Evolutionary conservation across 2,113 vertebrate species (phyloP).

Genomic region (Thalassoma bifasciatum): DNA sequence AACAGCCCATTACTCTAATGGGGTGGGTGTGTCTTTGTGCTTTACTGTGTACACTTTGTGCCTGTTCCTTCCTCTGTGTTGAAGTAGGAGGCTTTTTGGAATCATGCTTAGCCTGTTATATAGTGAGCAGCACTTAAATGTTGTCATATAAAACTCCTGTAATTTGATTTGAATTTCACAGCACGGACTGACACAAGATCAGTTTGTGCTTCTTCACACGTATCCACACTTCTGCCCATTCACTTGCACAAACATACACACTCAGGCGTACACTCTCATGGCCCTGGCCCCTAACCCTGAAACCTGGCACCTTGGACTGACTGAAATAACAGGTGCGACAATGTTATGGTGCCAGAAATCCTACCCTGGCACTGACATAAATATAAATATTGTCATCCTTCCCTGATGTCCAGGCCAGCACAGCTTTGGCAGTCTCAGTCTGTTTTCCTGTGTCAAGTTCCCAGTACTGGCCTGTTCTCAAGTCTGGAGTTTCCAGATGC

Average conservation of each 20-base stretch:
- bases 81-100: background rate
- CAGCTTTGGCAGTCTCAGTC: constrained; percentile 30
- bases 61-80: background rate
- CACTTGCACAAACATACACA: constrained; percentile 28
- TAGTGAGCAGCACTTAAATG: background rate
- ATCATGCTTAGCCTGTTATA: too few relatives aligned
- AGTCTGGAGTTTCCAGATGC: constrained; percentile 60
- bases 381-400: constrained; percentile 79
- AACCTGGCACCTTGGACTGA: constrained; percentile 74
- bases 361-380: constrained; percentile 78
- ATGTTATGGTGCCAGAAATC: constrained; percentile 84
- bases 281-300: constrained; percentile 62
- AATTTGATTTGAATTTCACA: background rate
- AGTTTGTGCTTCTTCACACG: constrained; percentile 2
- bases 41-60: background rate
- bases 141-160: background rate
- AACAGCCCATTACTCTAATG: background rate
- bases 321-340: constrained; percentile 77
- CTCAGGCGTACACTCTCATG: constrained; percentile 3
- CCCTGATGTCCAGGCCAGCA: constrained; percentile 47
- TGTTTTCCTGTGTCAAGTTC: constrained; percentile 55
- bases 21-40: background rate
- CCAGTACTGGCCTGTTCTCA: constrained; percentile 34
- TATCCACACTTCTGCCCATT: background rate
- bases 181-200: constrained; percentile 1